Conservation (phyloP, 2,113 vertebrate genomes). For the Genyomyrus donnyi region DNA sequence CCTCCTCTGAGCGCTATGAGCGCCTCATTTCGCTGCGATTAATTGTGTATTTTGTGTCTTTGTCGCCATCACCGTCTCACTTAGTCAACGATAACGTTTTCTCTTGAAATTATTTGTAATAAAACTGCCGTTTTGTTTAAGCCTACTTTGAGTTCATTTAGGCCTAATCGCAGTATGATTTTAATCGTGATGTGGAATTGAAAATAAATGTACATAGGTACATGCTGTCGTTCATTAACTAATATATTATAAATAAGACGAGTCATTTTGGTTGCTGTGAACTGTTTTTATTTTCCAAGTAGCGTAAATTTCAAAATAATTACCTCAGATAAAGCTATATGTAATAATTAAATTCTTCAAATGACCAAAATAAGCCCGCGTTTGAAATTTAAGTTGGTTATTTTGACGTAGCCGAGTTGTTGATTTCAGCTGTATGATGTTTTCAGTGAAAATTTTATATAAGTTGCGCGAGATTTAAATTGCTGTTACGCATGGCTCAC, state of each 20-base stretch:
- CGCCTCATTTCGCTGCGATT: not conserved
- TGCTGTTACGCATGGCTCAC: not conserved
- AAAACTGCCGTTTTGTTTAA: not conserved
- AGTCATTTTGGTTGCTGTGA: not conserved
- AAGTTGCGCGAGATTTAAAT: not conserved
- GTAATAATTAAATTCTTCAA: not conserved
- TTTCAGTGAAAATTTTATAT: not conserved
- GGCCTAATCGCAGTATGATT: not conserved
- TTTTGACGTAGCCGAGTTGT: not conserved
- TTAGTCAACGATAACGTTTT: not conserved
- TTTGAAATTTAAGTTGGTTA: not conserved
- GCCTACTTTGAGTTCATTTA: not conserved
- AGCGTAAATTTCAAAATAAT: not conserved
- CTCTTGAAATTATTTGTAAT: not conserved
- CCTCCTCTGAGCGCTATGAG: slow-evolving; percentile 16
- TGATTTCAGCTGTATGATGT: not conserved
- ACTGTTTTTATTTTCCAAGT: not conserved
- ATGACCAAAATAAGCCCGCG: not conserved
- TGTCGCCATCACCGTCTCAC: not conserved
- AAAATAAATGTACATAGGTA: not conserved
- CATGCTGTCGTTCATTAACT: not conserved
- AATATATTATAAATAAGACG: not conserved
- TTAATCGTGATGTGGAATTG: not conserved
- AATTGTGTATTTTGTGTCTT: not conserved
- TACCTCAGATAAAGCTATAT: not conserved